Conservation (phyloP, 2,888 invertebrate species). For the Petrophora chlorosata region DNA sequence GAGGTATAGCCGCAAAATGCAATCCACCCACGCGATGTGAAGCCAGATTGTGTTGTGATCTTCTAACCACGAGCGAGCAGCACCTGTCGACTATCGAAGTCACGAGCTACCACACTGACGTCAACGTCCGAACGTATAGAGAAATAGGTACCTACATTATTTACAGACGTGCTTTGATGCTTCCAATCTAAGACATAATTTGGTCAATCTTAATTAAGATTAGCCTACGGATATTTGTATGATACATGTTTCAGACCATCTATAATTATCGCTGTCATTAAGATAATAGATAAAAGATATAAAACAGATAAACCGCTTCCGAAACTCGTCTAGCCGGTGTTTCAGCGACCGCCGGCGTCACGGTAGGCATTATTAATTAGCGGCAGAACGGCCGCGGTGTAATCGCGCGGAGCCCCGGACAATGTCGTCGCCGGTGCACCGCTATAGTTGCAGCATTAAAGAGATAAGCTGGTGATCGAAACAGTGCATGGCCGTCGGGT, state of each 20-base stretch:
- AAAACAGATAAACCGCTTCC: constrained; percentile 6
- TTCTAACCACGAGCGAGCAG: background rate
- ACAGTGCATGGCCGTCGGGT: constrained; percentile 68
- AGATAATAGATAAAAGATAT: constrained; percentile 4
- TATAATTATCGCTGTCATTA: background rate
- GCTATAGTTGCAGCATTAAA: constrained; percentile 72
- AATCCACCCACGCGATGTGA: background rate
- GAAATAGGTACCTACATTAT: background rate
- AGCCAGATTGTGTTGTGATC: background rate
- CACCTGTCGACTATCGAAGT: background rate
- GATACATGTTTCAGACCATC: background rate
- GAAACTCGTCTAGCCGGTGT: constrained; percentile 1
- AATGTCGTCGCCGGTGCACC: constrained; percentile 50
- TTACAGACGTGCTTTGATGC: background rate
- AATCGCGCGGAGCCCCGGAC: background rate
- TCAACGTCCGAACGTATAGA: constrained; percentile 4
- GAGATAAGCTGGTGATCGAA: constrained; percentile 80
- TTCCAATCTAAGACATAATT: background rate
- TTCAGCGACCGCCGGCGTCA: background rate
- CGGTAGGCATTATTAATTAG: constrained; percentile 13
- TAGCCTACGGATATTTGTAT: background rate
- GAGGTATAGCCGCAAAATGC: background rate
- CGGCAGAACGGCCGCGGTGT: constrained; percentile 12
- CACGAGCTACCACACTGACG: constrained; percentile 6
- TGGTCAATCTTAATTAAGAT: background rate